A percentile compares a stretch with the other conserved stretches of the same genome.
Conservation (phyloP, 2,113 vertebrate genomes). For the Seriola rivoliana region DNA sequence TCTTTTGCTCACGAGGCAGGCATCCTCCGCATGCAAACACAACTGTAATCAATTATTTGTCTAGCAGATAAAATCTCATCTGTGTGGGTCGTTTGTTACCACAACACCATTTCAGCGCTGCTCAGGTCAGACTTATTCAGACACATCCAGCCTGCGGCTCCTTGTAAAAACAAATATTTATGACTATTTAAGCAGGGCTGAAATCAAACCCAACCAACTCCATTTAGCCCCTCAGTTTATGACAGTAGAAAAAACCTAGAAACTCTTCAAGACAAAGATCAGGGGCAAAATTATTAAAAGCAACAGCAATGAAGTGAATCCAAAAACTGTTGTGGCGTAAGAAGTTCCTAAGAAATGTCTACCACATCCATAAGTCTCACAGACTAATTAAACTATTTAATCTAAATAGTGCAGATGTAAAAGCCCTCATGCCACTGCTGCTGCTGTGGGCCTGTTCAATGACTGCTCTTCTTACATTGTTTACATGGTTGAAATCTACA, state of each 20-base stretch:
- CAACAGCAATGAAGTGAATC: too few species aligned
- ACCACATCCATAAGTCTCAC: background rate
- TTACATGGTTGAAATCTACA: slow-evolving; percentile 15
- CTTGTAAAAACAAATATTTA: background rate
- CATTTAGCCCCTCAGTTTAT: too few species aligned
- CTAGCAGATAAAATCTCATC: slow-evolving; percentile 17
- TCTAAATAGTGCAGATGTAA: too few species aligned
- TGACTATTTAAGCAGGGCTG: too few species aligned
- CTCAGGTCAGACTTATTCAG: background rate
- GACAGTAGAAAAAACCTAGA: too few species aligned
- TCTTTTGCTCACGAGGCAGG: background rate
- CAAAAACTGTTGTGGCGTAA: background rate
- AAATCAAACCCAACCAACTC: background rate
- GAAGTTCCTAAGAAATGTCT: background rate
- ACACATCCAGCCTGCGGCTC: background rate
- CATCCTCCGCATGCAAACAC: slow-evolving; percentile 13
- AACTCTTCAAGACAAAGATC: too few species aligned
- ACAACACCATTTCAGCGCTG: background rate
- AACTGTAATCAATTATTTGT: slow-evolving; percentile 13
- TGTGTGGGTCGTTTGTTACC: slow-evolving; percentile 17
- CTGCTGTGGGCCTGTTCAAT: background rate
- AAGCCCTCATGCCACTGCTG: background rate
- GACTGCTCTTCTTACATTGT: background rate
- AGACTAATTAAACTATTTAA: background rate
- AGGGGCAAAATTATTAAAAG: too few species aligned